A percentile compares a stretch with the other conserved stretches of the same genome.
Evolutionary conservation across 2,888 invertebrate genomes (phyloP).

Genomic region (Tuberolachnus salignus): DNA sequence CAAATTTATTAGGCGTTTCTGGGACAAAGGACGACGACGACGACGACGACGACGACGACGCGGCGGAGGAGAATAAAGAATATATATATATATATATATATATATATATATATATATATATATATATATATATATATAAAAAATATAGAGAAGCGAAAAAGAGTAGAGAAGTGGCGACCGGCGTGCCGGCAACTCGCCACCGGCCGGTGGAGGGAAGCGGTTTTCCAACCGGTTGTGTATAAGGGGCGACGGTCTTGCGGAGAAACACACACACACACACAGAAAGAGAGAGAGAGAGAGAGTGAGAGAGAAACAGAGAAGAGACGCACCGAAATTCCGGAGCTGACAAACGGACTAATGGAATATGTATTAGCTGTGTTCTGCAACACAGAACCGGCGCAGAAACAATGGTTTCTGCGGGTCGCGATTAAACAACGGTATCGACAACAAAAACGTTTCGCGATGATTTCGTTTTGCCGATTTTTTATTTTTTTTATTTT

Average conservation of each 20-base stretch:
- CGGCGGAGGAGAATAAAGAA: no score
- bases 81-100: no score
- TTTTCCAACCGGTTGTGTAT: constrained; percentile 47
- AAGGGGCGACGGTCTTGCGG: constrained; percentile 8
- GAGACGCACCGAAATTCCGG: constrained; percentile 34
- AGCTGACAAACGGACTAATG: constrained; percentile 50
- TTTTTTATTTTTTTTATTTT: not conserved
- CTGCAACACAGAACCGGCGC: not conserved
- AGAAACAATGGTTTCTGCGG: constrained; percentile 40
- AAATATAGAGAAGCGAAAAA: constrained; percentile 7
- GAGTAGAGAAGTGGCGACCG: not conserved
- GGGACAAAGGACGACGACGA: constrained; percentile 40
- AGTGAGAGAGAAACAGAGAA: no score
- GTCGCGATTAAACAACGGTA: constrained; percentile 42
- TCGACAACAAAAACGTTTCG: constrained; percentile 2
- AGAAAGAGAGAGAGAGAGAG: not conserved
- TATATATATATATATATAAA: no score
- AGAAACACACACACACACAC: not conserved
- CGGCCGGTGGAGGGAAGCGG: constrained; percentile 1
- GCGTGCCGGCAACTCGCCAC: not conserved
- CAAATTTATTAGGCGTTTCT: constrained; percentile 56
- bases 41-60: not conserved
- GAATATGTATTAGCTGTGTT: constrained; percentile 46
- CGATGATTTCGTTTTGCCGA: constrained; percentile 13
- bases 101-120: no score